A percentile compares a stretch with the other conserved stretches of the same genome.
These are phyloP conservation scores for Drosophila gaucha DNA, from an alignment of 2,888 invertebrate species.

Conservation along the genomic window DNA sequence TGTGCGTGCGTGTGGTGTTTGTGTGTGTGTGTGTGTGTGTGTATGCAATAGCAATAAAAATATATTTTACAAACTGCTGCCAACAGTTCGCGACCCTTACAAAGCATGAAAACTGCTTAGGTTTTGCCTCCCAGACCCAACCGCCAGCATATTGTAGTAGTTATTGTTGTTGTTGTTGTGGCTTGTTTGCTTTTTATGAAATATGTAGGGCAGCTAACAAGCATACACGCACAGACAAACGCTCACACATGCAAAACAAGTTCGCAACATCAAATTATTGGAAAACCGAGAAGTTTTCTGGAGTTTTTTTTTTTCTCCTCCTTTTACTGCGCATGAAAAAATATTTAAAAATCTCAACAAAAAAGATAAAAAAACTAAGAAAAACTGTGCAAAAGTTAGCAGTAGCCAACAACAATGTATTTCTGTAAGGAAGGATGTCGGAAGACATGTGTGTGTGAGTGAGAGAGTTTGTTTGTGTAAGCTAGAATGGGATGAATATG, in stretches of 20 bases:
- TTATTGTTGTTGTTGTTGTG: slow-evolving; percentile 40
- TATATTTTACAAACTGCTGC: slow-evolving; percentile 81
- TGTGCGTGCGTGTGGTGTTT: background rate
- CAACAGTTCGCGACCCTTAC: slow-evolving; percentile 59
- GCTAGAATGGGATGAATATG: slow-evolving; percentile 34
- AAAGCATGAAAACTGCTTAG: slow-evolving; percentile 74
- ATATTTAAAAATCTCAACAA: slow-evolving; percentile 71
- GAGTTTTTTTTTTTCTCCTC: background rate
- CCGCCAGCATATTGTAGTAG: slow-evolving; percentile 25
- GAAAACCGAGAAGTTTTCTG: slow-evolving; percentile 73
- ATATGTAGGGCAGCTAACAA: slow-evolving; percentile 79
- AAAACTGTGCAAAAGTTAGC: slow-evolving; percentile 68
- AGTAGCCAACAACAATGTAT: slow-evolving; percentile 74
- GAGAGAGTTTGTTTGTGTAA: slow-evolving; percentile 20
- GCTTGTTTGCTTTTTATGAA: slow-evolving; percentile 71
- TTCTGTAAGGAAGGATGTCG: slow-evolving; percentile 14
- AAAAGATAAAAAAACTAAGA: slow-evolving; percentile 31
- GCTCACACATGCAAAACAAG: slow-evolving; percentile 67
- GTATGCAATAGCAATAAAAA: slow-evolving; percentile 79
- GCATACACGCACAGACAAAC: slow-evolving; percentile 23
- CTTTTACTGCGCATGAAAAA: slow-evolving; percentile 52
- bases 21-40: slow-evolving; percentile 29
- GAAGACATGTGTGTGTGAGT: slow-evolving; percentile 21
- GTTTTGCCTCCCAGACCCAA: slow-evolving; percentile 43
- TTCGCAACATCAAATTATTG: slow-evolving; percentile 80